Evolutionary conservation across 2,888 invertebrate species (phyloP), one percentile per base, ranked within the genome.

Genomic region (Yponomeuta sedellus): DNA sequence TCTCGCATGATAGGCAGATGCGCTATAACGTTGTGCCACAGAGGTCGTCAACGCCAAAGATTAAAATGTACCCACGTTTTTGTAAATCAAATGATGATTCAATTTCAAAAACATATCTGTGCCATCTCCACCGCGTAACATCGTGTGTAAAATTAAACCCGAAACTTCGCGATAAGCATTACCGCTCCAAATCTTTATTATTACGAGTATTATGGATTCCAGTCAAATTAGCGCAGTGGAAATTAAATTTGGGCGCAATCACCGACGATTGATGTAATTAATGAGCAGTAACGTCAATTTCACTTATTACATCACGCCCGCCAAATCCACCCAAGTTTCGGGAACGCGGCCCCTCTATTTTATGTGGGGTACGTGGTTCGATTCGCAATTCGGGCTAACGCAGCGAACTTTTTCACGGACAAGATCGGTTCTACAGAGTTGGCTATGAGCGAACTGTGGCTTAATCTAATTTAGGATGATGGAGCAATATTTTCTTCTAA

Each of bases 281-380:
- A 63, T 44, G 56, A 67, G 61, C 58, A 19, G 63, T 52, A 4
- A 65, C 59, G 58, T 40, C 58, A 65, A 63, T 67, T 65, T 66
- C 64, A 67, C 67, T 66, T 68, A 67, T 69, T 68, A 67, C 65
- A 67, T 67, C 68, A 66, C 70, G 69, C 66, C 65, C 67, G 58
- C 66, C 61, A 64, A 68, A 66, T 69, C 67, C 57, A 44, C 59
- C 39, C 65, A 72, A 72, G 72, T 76, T 72, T 73, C 70, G 72
- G 72, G 71, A 76, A 73, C 74, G 72, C 73, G 70, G 71, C 74
- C 44, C 16, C 77, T 77, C 74, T 81, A 79, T 77, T 79, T 81
- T 78, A 80, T 74, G 75, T 71, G 70, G 66, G 67, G 69, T 71
- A 82, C 83, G 82, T 82, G 81, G 76, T 75, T 72, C 70, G 75